phyloP scores from a whole-genome alignment of 2,888 invertebrate species.

The Cyclophora punctaria region DNA sequence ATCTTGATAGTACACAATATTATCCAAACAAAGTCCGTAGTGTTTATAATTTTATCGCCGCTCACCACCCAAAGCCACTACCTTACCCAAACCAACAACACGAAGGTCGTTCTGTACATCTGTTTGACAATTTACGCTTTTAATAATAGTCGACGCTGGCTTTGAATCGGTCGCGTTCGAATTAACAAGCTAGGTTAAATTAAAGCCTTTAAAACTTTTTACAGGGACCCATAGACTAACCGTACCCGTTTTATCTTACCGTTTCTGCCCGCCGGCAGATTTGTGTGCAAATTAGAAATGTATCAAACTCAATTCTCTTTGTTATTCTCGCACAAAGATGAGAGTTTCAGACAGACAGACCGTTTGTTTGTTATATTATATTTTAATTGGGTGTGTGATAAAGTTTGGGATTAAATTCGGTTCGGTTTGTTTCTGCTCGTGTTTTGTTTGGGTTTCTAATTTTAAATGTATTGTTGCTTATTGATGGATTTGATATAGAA shows the following conservation, averaged over 20 bases:
- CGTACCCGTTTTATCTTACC: slow-evolving; percentile 32
- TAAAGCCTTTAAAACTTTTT: slow-evolving; percentile 67
- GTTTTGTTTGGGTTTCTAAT: too few species aligned
- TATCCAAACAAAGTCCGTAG: too few species aligned
- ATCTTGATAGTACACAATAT: too few species aligned
- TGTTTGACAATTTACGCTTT: slow-evolving; percentile 74
- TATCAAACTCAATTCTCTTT: slow-evolving; percentile 19
- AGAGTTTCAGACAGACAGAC: too few species aligned
- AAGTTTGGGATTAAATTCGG: too few species aligned
- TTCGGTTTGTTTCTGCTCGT: too few species aligned
- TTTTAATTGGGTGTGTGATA: too few species aligned
- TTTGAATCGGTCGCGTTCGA: slow-evolving; percentile 67
- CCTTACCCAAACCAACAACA: slow-evolving; percentile 32
- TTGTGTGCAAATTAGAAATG: slow-evolving; percentile 45
- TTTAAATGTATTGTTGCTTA: too few species aligned
- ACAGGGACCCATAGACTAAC: slow-evolving; percentile 28
- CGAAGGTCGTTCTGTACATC: slow-evolving; percentile 63
- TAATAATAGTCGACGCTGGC: slow-evolving; percentile 67
- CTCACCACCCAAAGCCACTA: too few species aligned
- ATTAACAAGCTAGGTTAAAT: slow-evolving; percentile 65
- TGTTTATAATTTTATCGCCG: too few species aligned
- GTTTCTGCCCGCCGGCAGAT: slow-evolving; percentile 36
- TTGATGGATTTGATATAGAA: too few species aligned
- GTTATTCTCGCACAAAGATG: not conserved
- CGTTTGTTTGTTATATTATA: too few species aligned